These are phyloP conservation scores for Melospiza melodia DNA, from an alignment of 2,113 vertebrate species.

Conservation along the genomic window DNA sequence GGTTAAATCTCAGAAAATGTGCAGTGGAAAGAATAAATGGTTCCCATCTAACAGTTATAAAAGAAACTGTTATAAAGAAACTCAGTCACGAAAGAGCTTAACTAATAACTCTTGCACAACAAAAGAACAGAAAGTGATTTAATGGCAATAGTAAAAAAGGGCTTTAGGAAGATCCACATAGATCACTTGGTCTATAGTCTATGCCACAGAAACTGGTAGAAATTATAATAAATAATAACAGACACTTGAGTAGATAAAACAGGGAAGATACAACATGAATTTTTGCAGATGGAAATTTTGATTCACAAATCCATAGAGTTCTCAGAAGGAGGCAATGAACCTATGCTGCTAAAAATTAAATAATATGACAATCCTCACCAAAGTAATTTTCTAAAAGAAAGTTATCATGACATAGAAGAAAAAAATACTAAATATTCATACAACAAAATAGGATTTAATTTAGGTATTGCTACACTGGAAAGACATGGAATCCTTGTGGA, in stretches of 20 bases:
- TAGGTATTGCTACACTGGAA: background rate
- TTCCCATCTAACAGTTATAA: background rate
- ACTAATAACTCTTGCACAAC: slow-evolving; percentile 14
- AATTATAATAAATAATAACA: slow-evolving; percentile 15
- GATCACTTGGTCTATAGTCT: background rate
- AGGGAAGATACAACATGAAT: background rate
- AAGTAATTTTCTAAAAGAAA: background rate
- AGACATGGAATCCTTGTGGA: background rate
- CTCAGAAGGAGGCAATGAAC: background rate
- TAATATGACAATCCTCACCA: background rate
- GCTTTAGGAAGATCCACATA: background rate
- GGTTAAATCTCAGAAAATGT: background rate
- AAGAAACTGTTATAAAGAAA: background rate
- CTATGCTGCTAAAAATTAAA: background rate
- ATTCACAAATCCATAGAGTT: background rate
- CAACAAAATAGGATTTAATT: background rate
- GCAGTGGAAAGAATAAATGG: background rate
- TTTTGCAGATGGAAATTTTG: background rate
- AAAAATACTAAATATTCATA: background rate
- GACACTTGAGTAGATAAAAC: background rate
- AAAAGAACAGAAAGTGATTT: slow-evolving; percentile 6
- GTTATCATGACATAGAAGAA: background rate
- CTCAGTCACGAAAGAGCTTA: background rate
- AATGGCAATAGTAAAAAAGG: background rate
- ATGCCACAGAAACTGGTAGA: background rate